Base-by-base conservation (phyloP, 2,888 invertebrate genomes). In the Drosophila pegasa region DNA sequence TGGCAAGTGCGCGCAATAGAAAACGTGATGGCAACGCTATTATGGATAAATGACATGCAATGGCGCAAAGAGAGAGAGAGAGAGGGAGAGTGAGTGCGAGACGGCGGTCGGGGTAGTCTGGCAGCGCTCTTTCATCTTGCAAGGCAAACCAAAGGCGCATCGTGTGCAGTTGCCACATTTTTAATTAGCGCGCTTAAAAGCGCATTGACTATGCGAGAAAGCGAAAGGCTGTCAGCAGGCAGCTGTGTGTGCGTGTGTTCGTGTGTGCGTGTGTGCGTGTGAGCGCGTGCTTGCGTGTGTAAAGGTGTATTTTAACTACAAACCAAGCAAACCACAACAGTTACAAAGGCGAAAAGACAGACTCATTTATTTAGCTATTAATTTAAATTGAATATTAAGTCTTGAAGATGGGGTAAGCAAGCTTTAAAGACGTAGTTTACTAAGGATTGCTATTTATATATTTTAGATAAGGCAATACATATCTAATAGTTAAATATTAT, bases 131-230 rank as follows among this genome's bases (percentile, higher is more conserved):
- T 25, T 27, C 35, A 37, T 56, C 25, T 51, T 20, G 7, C 35
- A 8, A 35, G 51, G 9, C 22, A 18, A 37, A 12, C 47, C 65
- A 63, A 75, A 57, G 48, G 63, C 35, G 43, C 66, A 62, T 50
- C 50, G 57, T 65, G 72, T 65, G 72, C 60, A 58, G 40, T 74
- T 80, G 88, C 89, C 86, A 89, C 86, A 88, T 82, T 87, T 86
- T 87, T 87, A 87, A 87, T 87, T 89, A 87, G 89, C 80, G 73
- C 71, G 66, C 86, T 89, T 85, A 89, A 85, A 79, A 87, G 89
- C 85, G 68, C 88, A 88, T 83, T 83, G 80, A 84, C 65, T 67
- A 67, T 70, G 69, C 61, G 52, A 66, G 52, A 66, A 74, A 68
- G 60, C 54, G 31, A 55, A 50, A 47, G 40, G 48, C 65, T 52